A percentile compares a stretch with the other conserved stretches of the same genome.
Evolutionary conservation across 1,140 invertebrate genomes (phyloP).

Genomic region (Anoplophora glabripennis): DNA sequence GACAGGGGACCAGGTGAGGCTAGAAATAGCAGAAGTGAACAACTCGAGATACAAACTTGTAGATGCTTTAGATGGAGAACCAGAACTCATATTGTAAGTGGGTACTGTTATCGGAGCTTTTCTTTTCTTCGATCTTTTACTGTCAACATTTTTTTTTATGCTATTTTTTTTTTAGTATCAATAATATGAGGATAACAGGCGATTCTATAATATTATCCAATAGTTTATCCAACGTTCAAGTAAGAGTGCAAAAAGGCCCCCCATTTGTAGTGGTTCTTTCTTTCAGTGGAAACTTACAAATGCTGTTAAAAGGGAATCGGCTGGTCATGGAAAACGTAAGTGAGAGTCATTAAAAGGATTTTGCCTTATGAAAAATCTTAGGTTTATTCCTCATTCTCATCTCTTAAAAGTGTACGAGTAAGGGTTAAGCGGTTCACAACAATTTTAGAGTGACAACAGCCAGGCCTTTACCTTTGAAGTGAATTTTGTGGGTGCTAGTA

Average conservation of each 20-base stretch:
- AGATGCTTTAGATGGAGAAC: background rate
- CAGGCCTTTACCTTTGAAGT: slow-evolving; percentile 83
- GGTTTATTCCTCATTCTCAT: background rate
- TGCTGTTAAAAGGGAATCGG: slow-evolving; percentile 14
- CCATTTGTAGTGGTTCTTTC: background rate
- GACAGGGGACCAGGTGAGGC: background rate
- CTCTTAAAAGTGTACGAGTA: no score
- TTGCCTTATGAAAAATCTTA: no score
- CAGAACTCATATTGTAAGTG: background rate
- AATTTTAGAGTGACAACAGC: slow-evolving; percentile 9
- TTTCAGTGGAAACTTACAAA: background rate
- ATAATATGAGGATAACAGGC: no score
- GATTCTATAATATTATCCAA: no score
- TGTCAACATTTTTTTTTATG: no score
- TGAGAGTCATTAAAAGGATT: no score
- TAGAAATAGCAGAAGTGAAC: background rate
- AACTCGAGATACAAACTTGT: background rate
- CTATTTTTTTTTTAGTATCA: no score
- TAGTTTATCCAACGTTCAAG: background rate
- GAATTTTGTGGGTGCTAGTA: slow-evolving; percentile 81
- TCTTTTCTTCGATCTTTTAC: no score
- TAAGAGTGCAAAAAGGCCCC: background rate
- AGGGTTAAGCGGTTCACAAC: no score
- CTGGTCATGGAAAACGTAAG: slow-evolving; percentile 13
- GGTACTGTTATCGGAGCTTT: no score